Evolutionary conservation across 2,888 invertebrate species (phyloP), one percentile per base, ranked within the genome.

Genomic region (Parelbella ahira): DNA sequence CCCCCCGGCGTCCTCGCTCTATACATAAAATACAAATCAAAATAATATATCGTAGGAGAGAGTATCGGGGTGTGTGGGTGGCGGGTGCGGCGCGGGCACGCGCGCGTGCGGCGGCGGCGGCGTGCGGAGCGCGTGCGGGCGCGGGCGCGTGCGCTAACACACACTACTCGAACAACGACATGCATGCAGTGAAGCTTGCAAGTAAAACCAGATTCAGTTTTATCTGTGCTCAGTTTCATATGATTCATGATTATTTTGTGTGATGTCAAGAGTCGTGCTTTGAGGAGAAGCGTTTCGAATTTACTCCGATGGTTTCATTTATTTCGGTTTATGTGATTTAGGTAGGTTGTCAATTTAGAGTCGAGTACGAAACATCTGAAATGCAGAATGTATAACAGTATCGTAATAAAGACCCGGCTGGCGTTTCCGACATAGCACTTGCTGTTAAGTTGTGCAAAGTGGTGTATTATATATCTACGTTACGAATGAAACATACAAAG

Each of bases 1-100:
- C 88, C 93, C 93, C 84, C 96, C 97, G 80, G 93, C 92, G 80
- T 97, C 96, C 91, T 96, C 94, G 91, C 95, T 96, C 96, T 97
- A 93, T 88, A 91, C 87, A 89, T 86, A 87, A 88, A 87, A 88
- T 82, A 87, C 75, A 87, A 86, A 86, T 84, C 79, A 86, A 86
- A 84, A 87, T 82, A 87, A 86, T 84, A 84, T 78, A 82, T 80
- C n/a, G n/a, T 74, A 82, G 82, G 80, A 80, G 83, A 82, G 81
- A 83, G 79, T 81, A 74, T 77, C 70, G 75, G 81, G 83, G 78
- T 76, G 79, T 79, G 81, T 74, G 79, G 74, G 76, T 69, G 70
- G 60, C 63, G 67, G 73, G 56, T 60, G 62, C 50, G 53, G 50
- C 48, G 48, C 47, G 46, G 43, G 50, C 47, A 51, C 51, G 41